These are phyloP conservation scores for Dolichopus griseipennis DNA, from an alignment of 2,888 invertebrate genomes.

Conservation along the genomic window DNA sequence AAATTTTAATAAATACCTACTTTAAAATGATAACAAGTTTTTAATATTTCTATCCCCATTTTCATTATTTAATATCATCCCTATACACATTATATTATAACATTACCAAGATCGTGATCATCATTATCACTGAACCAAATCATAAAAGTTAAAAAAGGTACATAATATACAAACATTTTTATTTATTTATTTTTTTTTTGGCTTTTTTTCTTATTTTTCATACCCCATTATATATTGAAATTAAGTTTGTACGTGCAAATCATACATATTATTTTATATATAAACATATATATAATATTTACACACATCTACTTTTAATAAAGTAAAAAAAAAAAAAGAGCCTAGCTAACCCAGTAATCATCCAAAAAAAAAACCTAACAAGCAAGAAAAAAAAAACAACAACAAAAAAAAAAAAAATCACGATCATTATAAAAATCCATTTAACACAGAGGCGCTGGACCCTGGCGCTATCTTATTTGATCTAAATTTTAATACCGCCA, in stretches of 20 bases:
- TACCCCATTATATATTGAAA: background rate
- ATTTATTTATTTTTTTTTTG: too few species aligned
- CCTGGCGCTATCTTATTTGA: slow-evolving; percentile 23
- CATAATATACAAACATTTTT: too few species aligned
- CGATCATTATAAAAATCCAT: slow-evolving; percentile 1
- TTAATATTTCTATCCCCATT: too few species aligned
- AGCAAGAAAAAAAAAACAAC: background rate
- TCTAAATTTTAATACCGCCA: slow-evolving; percentile 19
- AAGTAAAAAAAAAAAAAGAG: too few species aligned
- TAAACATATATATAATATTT: background rate
- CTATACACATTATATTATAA: background rate
- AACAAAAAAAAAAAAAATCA: background rate
- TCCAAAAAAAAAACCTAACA: background rate
- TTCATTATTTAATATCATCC: background rate
- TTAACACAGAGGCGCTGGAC: slow-evolving; percentile 19
- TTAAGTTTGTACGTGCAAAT: background rate
- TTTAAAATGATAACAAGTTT: too few species aligned
- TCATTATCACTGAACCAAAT: background rate
- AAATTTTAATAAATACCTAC: too few species aligned
- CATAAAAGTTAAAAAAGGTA: too few species aligned
- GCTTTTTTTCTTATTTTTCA: too few species aligned
- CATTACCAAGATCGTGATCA: background rate
- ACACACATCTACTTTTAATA: too few species aligned
- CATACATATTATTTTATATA: background rate
- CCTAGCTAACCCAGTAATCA: slow-evolving; percentile 2